Evolutionary conservation across 2,113 vertebrate genomes (phyloP).

Genomic region (Indri indri): DNA sequence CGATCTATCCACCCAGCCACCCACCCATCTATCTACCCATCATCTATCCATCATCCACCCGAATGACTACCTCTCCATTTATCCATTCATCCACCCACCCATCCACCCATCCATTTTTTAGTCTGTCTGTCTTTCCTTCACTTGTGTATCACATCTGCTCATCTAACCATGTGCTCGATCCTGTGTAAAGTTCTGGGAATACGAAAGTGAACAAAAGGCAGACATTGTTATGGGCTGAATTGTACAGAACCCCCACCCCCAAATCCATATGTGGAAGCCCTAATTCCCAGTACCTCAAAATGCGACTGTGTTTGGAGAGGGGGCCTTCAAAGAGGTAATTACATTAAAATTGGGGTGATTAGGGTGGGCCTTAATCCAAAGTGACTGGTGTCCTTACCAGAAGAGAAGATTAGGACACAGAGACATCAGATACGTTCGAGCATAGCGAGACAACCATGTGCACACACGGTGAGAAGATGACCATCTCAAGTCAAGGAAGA

Average conservation of each 20-base stretch:
- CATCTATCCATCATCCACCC: not conserved
- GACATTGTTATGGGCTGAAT: not conserved
- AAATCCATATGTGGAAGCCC: not conserved
- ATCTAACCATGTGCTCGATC: not conserved
- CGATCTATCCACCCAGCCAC: too few relatives aligned
- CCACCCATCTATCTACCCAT: not conserved
- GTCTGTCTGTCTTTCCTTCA: not conserved
- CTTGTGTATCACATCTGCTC: not conserved
- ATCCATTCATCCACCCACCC: not conserved
- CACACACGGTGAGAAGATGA: not conserved
- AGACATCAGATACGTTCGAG: accelerated
- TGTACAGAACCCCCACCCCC: not conserved
- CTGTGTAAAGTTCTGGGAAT: not conserved
- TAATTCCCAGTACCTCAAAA: not conserved
- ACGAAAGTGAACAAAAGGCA: not conserved
- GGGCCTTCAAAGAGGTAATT: not conserved
- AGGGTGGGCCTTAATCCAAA: not conserved
- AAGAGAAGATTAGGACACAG: not conserved
- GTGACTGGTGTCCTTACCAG: not conserved
- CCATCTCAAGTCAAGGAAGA: not conserved
- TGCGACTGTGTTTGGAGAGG: not conserved
- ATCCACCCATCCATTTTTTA: not conserved
- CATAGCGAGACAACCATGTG: not conserved
- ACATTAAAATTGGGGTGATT: not conserved
- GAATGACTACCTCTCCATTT: not conserved